phyloP scores from a whole-genome alignment of 1,140 invertebrate species.

The Pseudachorutes palmiensis region DNA sequence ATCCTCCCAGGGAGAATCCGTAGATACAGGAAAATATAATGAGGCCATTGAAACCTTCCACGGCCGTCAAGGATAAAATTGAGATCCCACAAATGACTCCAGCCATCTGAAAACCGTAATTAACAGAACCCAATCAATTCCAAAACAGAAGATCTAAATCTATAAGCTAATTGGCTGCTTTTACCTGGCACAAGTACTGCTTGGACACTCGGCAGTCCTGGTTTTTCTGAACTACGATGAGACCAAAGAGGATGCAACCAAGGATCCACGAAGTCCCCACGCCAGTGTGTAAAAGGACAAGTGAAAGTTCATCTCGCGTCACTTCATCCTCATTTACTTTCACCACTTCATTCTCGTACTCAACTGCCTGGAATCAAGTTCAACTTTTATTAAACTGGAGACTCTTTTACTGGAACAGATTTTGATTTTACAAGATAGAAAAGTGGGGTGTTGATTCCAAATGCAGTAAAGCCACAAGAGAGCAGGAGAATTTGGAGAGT shows the following conservation, averaged over 20 bases:
- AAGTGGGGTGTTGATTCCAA: constrained; percentile 78
- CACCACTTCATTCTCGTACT: constrained; percentile 5
- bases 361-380: constrained; percentile 19
- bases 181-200: constrained; percentile 63
- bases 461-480: constrained; percentile 65
- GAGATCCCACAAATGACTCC: constrained; percentile 68
- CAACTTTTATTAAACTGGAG: neutral
- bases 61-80: constrained; percentile 70
- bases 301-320: constrained; percentile 61
- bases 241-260: constrained; percentile 69
- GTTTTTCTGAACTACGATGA: constrained; percentile 70
- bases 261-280: constrained; percentile 72
- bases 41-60: constrained; percentile 59
- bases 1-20: constrained; percentile 56
- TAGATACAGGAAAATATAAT: constrained; percentile 77
- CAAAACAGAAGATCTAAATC: neutral
- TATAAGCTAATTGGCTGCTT: neutral
- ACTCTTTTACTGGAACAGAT: neutral
- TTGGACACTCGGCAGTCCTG: constrained; percentile 74
- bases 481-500: constrained; percentile 73
- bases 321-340: constrained; percentile 9
- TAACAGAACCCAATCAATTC: too few relatives aligned
- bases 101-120: constrained; percentile 27
- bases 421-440: constrained; percentile 60
- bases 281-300: constrained; percentile 63